Evolutionary conservation across 2,113 vertebrate species (phyloP), one percentile per base, ranked within the genome.

Genomic region (Pangasianodon gigas): DNA sequence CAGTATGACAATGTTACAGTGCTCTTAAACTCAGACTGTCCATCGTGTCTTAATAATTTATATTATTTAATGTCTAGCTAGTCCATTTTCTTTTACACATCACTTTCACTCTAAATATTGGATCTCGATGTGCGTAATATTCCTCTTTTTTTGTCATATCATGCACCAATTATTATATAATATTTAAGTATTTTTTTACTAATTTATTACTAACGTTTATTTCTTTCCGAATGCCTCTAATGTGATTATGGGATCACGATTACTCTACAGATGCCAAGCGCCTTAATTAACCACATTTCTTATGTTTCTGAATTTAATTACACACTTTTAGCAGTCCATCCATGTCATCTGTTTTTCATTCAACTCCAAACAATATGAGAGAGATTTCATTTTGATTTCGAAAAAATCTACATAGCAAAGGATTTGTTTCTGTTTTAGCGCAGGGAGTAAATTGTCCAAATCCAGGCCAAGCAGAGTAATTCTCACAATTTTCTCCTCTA

Each of bases 1-100:
- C 44, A 79, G 69, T 85, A 85, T 91, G 79, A 87, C 80, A 87
- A 77, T 87, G 84, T 91, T 75, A 65, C 77, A 83, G 58, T 48
- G 41, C 60, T 89, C 71, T 86, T 37, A 48, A 86, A 58, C 60
- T 7, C 79, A 51, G 41, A 85, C 74, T 56, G 19, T 82, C 32
- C 13, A n/a, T 86, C 75, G 60, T 37, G 19, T 56, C 56, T 41
- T 52, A 52, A 19, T 56, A 13, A 29, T 32, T 85, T 41, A 14
- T 46, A 37, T 29, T 52, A 2, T 44, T 9, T 18, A 6, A 37
- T 19, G 26, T 74, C 60, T 32, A 21, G 4, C 46, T 3, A 3
- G 32, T 37, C 48, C 37, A 0, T 26, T 37, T 32, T 48, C 11
- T 32, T 62, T 24, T 16, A 69, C 67, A 69, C n/a, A 6, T 37